These are phyloP conservation scores for Nycticorax nycticorax DNA, from an alignment of 2,113 vertebrate genomes.

Conservation along the genomic window DNA sequence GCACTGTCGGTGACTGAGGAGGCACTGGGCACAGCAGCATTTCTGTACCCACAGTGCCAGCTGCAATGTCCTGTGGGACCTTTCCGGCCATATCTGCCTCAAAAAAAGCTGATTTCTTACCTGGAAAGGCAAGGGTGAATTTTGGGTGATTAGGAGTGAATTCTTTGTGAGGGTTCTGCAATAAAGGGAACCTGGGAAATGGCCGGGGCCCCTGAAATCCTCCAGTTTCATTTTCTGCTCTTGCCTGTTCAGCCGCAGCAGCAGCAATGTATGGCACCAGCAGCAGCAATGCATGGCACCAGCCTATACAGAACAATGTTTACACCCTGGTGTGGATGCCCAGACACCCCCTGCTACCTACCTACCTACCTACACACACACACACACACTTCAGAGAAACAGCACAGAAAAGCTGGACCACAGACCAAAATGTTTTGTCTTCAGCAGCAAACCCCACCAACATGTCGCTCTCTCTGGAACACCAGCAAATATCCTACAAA, in stretches of 20 bases:
- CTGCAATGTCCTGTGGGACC: not conserved
- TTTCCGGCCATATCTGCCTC: not conserved
- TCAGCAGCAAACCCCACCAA: not conserved
- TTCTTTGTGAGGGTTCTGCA: not conserved
- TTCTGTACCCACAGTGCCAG: not conserved
- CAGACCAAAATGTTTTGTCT: not conserved
- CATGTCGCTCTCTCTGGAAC: not conserved
- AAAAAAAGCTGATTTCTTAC: not conserved
- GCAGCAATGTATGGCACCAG: not conserved
- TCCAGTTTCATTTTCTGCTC: not conserved
- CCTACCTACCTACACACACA: not conserved
- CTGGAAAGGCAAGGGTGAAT: not conserved
- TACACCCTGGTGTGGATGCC: not conserved
- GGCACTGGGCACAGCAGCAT: too few relatives aligned
- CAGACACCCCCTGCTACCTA: not conserved
- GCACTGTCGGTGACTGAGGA: not conserved
- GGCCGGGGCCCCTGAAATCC: not conserved
- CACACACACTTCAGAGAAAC: not conserved
- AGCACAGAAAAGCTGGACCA: not conserved
- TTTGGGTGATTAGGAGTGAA: not conserved
- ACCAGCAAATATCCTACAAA: not conserved
- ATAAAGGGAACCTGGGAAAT: not conserved
- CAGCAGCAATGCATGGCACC: not conserved
- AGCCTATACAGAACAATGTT: not conserved
- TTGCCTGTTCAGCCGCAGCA: not conserved